Percentiles rank a stretch among this genome's conserved stretches.
phyloP scores from a whole-genome alignment of 2,888 invertebrate species.

The Melieria omissa region DNA sequence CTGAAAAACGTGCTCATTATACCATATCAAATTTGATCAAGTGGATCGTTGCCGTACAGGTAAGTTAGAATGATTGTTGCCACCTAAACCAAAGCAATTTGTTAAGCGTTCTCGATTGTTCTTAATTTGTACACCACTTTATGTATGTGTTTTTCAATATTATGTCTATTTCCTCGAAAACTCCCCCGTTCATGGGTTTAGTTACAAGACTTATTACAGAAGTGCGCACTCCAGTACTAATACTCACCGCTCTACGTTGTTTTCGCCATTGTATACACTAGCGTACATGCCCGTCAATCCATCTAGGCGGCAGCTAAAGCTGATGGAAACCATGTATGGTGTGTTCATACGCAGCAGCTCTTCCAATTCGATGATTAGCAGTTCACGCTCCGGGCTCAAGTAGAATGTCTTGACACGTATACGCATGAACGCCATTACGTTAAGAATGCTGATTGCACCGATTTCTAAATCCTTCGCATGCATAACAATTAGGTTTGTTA shows the following conservation, averaged over 20 bases:
- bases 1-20: too few relatives aligned
- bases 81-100: too few relatives aligned
- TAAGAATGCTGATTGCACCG: constrained; percentile 54
- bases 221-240: background rate
- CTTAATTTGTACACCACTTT: too few relatives aligned
- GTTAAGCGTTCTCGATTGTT: too few relatives aligned
- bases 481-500: constrained; percentile 58
- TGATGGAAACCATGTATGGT: constrained; percentile 70
- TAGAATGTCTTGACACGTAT: constrained; percentile 53
- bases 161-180: too few relatives aligned
- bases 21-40: too few relatives aligned
- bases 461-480: constrained; percentile 56
- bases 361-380: constrained; percentile 64
- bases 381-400: constrained; percentile 62
- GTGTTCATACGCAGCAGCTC: constrained; percentile 58
- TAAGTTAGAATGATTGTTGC: too few relatives aligned
- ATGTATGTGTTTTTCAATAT: too few relatives aligned
- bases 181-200: too few relatives aligned
- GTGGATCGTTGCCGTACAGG: too few relatives aligned
- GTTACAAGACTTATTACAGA: too few relatives aligned
- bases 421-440: constrained; percentile 60
- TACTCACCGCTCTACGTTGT: constrained; percentile 67
- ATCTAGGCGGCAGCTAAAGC: constrained; percentile 75
- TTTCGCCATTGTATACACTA: constrained; percentile 70
- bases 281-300: constrained; percentile 79